Conservation (phyloP, 2,888 invertebrate species). For the Fragum fragum region DNA sequence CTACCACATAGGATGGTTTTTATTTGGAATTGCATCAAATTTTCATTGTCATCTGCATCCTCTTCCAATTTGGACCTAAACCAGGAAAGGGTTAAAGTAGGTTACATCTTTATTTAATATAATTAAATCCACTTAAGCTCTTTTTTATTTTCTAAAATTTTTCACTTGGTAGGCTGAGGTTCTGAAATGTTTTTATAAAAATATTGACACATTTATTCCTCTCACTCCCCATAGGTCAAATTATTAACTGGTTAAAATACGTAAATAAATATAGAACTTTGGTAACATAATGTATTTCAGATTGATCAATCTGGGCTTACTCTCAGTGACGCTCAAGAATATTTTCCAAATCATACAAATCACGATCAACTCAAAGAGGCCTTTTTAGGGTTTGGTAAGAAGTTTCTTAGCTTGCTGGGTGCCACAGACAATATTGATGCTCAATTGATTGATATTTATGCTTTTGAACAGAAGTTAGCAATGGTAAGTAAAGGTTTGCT, state of each 20-base stretch:
- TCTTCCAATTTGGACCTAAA: too few species aligned
- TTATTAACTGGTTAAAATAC: not conserved
- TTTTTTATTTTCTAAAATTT: too few species aligned
- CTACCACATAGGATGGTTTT: too few species aligned
- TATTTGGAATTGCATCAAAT: too few species aligned
- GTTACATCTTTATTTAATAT: too few species aligned
- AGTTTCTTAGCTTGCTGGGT: slow-evolving; percentile 74
- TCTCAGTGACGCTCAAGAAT: slow-evolving; percentile 73
- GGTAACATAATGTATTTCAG: slow-evolving; percentile 60
- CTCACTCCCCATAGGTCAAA: not conserved
- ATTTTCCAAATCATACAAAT: slow-evolving; percentile 70
- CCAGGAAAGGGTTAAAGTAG: too few species aligned
- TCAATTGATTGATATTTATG: slow-evolving; percentile 75
- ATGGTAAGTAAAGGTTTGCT: too few species aligned
- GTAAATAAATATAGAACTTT: not conserved
- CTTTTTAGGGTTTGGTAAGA: slow-evolving; percentile 68
- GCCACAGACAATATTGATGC: slow-evolving; percentile 54
- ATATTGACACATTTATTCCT: too few species aligned
- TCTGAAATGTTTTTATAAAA: too few species aligned
- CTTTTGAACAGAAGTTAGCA: slow-evolving; percentile 79
- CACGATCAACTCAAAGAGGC: slow-evolving; percentile 68
- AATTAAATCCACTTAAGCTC: too few species aligned
- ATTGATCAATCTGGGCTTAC: slow-evolving; percentile 79
- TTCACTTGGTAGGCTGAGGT: too few species aligned
- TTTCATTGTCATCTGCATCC: too few species aligned